These are phyloP conservation scores for Corythoichthys intestinalis DNA, from an alignment of 2,113 vertebrate species.

Conservation along the genomic window DNA sequence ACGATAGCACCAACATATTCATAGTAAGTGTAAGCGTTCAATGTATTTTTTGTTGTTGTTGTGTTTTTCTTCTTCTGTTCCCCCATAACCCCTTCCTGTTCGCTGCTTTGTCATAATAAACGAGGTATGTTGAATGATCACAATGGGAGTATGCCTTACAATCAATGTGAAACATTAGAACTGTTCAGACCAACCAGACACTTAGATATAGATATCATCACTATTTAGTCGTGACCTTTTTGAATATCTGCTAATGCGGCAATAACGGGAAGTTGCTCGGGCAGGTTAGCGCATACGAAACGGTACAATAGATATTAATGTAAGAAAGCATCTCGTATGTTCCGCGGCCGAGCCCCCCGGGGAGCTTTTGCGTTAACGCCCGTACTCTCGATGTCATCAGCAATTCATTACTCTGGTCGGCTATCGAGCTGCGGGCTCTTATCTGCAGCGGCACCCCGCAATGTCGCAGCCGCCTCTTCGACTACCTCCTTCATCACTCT, in stretches of 20 bases:
- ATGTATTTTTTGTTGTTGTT: too few relatives aligned
- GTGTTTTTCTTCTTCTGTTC: too few relatives aligned
- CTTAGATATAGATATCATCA: slow-evolving; percentile 26
- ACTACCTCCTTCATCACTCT: too few relatives aligned
- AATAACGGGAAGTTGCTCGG: neutral
- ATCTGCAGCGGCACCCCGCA: slow-evolving; percentile 38
- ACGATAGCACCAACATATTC: too few relatives aligned
- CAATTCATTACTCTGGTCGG: slow-evolving; percentile 47
- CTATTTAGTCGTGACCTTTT: slow-evolving; percentile 51
- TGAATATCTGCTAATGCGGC: neutral
- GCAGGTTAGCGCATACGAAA: slow-evolving; percentile 23
- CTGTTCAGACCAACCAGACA: too few relatives aligned
- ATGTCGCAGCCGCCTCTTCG: slow-evolving; percentile 8
- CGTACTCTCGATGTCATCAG: slow-evolving; percentile 48
- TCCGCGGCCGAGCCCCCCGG: slow-evolving; percentile 24
- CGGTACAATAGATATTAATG: slow-evolving; percentile 24
- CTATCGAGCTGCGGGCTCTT: slow-evolving; percentile 37
- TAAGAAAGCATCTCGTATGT: slow-evolving; percentile 31
- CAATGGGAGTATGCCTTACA: too few relatives aligned
- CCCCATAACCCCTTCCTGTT: too few relatives aligned
- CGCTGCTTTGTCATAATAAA: too few relatives aligned
- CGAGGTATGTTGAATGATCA: too few relatives aligned
- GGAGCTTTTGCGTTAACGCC: slow-evolving; percentile 40
- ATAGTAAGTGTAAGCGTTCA: too few relatives aligned
- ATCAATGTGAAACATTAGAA: too few relatives aligned